Percentiles rank a stretch among this genome's conserved stretches.
Evolutionary conservation across 2,113 vertebrate genomes (phyloP).

Genomic region (Microtus pennsylvanicus): DNA sequence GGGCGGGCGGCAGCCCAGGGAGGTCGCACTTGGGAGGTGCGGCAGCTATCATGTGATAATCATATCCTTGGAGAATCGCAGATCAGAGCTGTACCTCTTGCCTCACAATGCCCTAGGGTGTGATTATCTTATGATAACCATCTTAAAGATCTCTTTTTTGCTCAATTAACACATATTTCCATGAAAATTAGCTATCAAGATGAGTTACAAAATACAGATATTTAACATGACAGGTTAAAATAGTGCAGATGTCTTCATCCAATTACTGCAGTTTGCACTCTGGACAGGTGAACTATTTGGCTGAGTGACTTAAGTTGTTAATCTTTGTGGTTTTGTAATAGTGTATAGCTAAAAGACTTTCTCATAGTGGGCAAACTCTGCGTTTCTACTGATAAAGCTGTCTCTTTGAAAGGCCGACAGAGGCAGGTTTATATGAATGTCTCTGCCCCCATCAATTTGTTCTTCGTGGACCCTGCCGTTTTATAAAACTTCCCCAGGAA

Average conservation of each 20-base stretch:
- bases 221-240: constrained; percentile 85
- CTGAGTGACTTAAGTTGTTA: constrained; percentile 80
- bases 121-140: constrained; percentile 86
- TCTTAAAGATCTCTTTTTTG: constrained; percentile 84
- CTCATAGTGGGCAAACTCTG: constrained; percentile 70
- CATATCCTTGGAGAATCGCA: constrained; percentile 80
- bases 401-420: constrained; percentile 68
- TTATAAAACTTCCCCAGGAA: constrained; percentile 64
- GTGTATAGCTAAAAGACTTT: constrained; percentile 71
- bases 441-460: constrained; percentile 37
- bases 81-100: constrained; percentile 78
- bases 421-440: constrained; percentile 51
- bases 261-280: constrained; percentile 84
- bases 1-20: constrained; percentile 51
- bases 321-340: constrained; percentile 80
- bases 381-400: constrained; percentile 49
- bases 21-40: constrained; percentile 56
- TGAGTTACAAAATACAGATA: constrained; percentile 84
- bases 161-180: constrained; percentile 85
- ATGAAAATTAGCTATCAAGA: constrained; percentile 85
- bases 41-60: constrained; percentile 82
- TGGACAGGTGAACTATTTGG: constrained; percentile 81
- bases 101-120: constrained; percentile 76
- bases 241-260: constrained; percentile 81
- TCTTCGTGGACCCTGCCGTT: constrained; percentile 73